Evolutionary conservation across 2,113 vertebrate species (phyloP), one percentile per base, ranked within the genome.

Genomic region (Otocyon megalotis): DNA sequence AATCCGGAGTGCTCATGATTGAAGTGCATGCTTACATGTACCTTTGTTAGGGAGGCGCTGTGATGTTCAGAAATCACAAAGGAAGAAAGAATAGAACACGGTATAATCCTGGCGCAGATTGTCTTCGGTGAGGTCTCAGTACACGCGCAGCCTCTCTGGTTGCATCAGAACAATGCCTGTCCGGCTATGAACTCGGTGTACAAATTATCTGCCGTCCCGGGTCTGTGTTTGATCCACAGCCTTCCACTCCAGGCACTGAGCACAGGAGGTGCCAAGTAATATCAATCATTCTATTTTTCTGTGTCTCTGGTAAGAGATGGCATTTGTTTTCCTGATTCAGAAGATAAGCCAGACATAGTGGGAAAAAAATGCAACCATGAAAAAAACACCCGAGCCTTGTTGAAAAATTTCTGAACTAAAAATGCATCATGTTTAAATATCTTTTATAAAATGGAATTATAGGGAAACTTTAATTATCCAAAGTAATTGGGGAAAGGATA

Each of bases 251-350:
- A 94, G 88, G 84, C 74, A 63, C 60, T 96, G 81, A 87, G 58
- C 2, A 8, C n/a, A 28, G 53, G 43, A n/a, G 32, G 76, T 93
- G 58, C 81, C 94, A 93, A 88, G 72, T 32, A 94, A 60, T 92
- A 97, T 88, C 93, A 94, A 97, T 97, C 92, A 96, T 97, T 96
- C 94, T 90, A 63, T 90, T 97, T 96, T 90, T 95, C n/a, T n/a
- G n/a, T 97, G 82, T 93, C 43, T 37, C 82, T 94, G 53, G 50
- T 69, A 93, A 92, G 80, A 97, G 87, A 90, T 82, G 50, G 22
- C 71, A 95, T 96, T 97, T 96, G 74, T 79, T 96, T 97, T 95
- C 60, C 83, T 92, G 76, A 91, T 63, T 97, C 58, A 90, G 69
- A 97, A 85, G 81, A 80, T 90, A 87, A 96, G 54, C 69, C 85